A percentile compares a stretch with the other conserved stretches of the same genome.
phyloP scores from a whole-genome alignment of 2,113 vertebrate species.

The Nannospalax galili region DNA sequence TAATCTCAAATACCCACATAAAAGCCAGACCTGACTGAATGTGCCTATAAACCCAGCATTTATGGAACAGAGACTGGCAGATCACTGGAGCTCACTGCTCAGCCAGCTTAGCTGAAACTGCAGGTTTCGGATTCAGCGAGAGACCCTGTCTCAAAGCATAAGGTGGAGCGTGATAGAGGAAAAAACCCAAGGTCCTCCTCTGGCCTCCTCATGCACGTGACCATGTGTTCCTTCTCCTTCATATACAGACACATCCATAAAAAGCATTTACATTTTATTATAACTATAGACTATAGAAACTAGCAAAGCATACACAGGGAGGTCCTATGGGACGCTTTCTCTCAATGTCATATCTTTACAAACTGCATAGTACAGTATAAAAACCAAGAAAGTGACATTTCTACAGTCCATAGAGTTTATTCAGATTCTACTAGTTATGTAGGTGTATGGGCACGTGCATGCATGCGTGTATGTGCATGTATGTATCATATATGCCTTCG shows the following conservation, averaged over 20 bases:
- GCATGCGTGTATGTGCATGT: not conserved
- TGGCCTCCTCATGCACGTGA: not conserved
- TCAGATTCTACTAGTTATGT: not conserved
- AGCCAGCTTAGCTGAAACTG: not conserved
- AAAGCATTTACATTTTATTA: not conserved
- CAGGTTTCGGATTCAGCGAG: not conserved
- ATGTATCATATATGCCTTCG: not conserved
- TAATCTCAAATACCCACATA: not conserved
- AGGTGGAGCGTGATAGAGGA: not conserved
- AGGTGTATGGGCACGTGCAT: not conserved
- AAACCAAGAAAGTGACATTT: not conserved
- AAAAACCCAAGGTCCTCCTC: not conserved
- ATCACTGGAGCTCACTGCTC: not conserved
- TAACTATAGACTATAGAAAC: constrained; percentile 9
- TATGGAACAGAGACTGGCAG: not conserved
- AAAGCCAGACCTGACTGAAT: not conserved
- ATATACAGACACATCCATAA: not conserved
- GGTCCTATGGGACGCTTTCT: not conserved
- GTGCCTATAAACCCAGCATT: not conserved
- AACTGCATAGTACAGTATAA: not conserved
- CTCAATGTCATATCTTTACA: not conserved
- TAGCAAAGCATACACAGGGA: not conserved
- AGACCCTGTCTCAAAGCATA: not conserved
- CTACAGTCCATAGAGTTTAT: not conserved
- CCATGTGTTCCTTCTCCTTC: no score